Percentiles rank a stretch among this genome's conserved stretches.
These are phyloP conservation scores for Eucera pruinosa DNA, from an alignment of 2,888 invertebrate species.

Conservation along the genomic window DNA sequence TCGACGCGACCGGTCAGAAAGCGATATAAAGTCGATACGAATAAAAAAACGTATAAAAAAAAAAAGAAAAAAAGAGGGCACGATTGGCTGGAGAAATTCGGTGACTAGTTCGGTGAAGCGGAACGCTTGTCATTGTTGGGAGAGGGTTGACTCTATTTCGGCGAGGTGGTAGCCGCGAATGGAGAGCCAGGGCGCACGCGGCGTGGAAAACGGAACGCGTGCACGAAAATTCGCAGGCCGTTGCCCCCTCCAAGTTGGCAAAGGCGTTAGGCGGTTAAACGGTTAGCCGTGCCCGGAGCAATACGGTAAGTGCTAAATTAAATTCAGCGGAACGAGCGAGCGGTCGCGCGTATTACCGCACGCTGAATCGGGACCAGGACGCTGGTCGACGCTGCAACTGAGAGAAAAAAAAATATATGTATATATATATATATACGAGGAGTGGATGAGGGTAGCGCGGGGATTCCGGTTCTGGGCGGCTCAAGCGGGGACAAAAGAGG, in stretches of 20 bases:
- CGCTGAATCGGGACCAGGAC: constrained; percentile 38
- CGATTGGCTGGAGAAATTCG: constrained; percentile 28
- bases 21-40: constrained; percentile 17
- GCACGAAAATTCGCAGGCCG: constrained; percentile 40
- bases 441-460: not conserved
- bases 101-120: not conserved
- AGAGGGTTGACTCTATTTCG: constrained; percentile 15
- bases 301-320: constrained; percentile 80
- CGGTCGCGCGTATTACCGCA: constrained; percentile 68
- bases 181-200: constrained; percentile 3
- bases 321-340: constrained; percentile 70
- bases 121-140: not conserved
- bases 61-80: not conserved
- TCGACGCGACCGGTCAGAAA: constrained; percentile 28
- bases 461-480: constrained; percentile 4
- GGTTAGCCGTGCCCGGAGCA: constrained; percentile 73
- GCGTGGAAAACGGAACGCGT: constrained; percentile 8
- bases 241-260: constrained; percentile 35
- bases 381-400: not conserved
- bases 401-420: constrained; percentile 10
- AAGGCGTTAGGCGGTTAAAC: constrained; percentile 74
- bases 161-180: constrained; percentile 14
- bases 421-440: not conserved
- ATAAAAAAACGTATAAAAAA: no score
- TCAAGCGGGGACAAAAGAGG: constrained; percentile 33